Base-by-base conservation (phyloP, 2,797 vertebrate species). In the Xerus rutilus region DNA sequence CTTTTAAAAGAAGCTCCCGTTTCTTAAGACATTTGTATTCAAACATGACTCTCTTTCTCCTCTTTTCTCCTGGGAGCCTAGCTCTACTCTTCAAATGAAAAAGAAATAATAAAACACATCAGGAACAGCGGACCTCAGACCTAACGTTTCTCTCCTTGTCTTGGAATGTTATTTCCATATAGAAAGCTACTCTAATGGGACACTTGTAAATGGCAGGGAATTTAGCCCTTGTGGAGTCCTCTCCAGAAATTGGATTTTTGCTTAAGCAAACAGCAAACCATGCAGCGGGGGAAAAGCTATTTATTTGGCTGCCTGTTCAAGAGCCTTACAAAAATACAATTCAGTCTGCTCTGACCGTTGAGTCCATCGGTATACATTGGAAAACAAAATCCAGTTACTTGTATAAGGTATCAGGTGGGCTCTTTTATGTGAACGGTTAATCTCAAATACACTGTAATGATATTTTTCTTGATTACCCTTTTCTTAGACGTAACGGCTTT, bases 161-260 rank as follows among this genome's bases (percentile, higher is more conserved):
- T 98, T 98, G 98, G 98, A 98, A 98, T 97, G 98, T 97, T 98
- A 98, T 99, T 98, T 99, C 98, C 98, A 98, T 98, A 97, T 98
- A 98, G 98, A 98, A 98, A 98, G 98, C 97, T 98, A 95, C 98
- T 98, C 98, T 98, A 97, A 98, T 98, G 98, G 98, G 98, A 98
- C 97, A 98, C 98, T 98, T 98, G 98, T 98, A 98, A 99, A 98
- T 98, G 96, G 98, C 96, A 97, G 96, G 97, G 97, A 98, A 98
- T 98, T 98, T 98, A 98, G 98, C 96, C 98, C 89, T 96, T 97
- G 98, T 98, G 98, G 97, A 98, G 98, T 97, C 98, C 98, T 98
- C 97, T 98, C 96, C 97, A 98, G 98, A 99, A 99, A 99, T 99
- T 99, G 98, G 99, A 99, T 99, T 99, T 98, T 98, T 98, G 97